phyloP scores from a whole-genome alignment of 2,113 vertebrate species.

The Ophthalmolycus amberensis region DNA sequence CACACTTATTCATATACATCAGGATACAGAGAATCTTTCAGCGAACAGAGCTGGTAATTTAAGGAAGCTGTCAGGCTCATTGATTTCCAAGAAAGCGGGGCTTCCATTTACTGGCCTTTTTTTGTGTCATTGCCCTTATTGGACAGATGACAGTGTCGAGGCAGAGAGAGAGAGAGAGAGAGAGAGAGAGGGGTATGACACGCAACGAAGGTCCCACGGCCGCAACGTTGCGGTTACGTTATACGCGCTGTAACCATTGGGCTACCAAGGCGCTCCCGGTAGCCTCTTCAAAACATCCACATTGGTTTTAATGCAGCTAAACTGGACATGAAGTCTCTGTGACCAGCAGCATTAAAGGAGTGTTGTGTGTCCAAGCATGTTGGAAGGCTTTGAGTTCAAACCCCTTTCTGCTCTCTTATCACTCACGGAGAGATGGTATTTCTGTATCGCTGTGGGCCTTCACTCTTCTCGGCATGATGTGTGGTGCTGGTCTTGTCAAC shows the following conservation, averaged over 20 bases:
- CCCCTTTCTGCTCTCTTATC: slow-evolving; percentile 30
- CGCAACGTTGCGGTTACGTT: neutral
- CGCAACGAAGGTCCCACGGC: too few relatives aligned
- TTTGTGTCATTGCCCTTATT: neutral
- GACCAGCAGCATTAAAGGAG: slow-evolving; percentile 28
- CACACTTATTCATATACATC: neutral
- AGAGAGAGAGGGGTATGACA: neutral
- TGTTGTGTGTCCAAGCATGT: slow-evolving; percentile 34
- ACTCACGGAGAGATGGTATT: slow-evolving; percentile 48
- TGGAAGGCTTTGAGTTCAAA: slow-evolving; percentile 41
- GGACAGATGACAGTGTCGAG: neutral
- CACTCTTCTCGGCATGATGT: slow-evolving; percentile 34
- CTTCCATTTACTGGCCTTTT: neutral
- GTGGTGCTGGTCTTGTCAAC: slow-evolving; percentile 39
- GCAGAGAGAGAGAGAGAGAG: neutral
- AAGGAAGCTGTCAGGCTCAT: slow-evolving; percentile 7
- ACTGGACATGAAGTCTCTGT: slow-evolving; percentile 58
- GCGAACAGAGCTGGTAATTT: slow-evolving; percentile 9
- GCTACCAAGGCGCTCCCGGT: neutral
- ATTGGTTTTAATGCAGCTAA: slow-evolving; percentile 54
- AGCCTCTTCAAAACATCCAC: slow-evolving; percentile 14
- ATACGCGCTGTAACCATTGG: neutral
- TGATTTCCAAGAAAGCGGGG: slow-evolving; percentile 49
- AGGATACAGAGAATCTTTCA: neutral
- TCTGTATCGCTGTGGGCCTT: slow-evolving; percentile 14